Evolutionary conservation across 1,140 invertebrate species (phyloP).

Genomic region (Drosophila sproati): DNA sequence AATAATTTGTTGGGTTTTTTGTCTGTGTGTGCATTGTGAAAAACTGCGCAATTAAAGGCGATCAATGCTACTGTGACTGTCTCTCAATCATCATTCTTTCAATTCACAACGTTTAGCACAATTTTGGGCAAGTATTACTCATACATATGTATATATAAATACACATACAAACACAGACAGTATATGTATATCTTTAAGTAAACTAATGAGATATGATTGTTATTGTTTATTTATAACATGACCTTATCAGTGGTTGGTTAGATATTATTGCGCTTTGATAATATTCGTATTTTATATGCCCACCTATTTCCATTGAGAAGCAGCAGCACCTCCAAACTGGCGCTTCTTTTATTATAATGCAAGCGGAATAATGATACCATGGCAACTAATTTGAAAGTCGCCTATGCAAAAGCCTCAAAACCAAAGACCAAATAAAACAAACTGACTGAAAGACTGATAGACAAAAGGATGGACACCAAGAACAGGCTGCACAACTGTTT

Average conservation of each 20-base stretch:
- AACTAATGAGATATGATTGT: constrained; percentile 31
- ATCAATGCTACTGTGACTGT: constrained; percentile 39
- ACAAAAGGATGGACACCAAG: constrained; percentile 1
- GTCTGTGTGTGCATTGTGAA: constrained; percentile 27
- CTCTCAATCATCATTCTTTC: constrained; percentile 21
- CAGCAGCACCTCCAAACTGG: neutral
- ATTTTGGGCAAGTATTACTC: constrained; percentile 35
- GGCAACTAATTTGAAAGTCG: constrained; percentile 1
- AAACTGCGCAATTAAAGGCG: constrained; percentile 52
- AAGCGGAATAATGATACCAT: constrained; percentile 1
- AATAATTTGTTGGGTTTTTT: constrained; percentile 36
- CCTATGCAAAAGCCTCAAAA: neutral
- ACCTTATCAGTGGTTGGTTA: constrained; percentile 26
- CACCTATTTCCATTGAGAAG: neutral
- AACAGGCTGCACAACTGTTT: constrained; percentile 41
- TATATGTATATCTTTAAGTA: constrained; percentile 8
- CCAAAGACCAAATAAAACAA: neutral
- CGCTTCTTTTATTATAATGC: neutral
- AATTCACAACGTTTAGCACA: constrained; percentile 39
- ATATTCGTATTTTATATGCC: constrained; percentile 3
- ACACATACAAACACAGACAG: neutral
- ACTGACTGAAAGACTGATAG: neutral
- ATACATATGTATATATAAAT: constrained; percentile 5
- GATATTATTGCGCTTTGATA: constrained; percentile 20
- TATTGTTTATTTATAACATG: constrained; percentile 45